Conservation (phyloP, 2,797 vertebrate genomes). For the Scyliorhinus canicula region DNA sequence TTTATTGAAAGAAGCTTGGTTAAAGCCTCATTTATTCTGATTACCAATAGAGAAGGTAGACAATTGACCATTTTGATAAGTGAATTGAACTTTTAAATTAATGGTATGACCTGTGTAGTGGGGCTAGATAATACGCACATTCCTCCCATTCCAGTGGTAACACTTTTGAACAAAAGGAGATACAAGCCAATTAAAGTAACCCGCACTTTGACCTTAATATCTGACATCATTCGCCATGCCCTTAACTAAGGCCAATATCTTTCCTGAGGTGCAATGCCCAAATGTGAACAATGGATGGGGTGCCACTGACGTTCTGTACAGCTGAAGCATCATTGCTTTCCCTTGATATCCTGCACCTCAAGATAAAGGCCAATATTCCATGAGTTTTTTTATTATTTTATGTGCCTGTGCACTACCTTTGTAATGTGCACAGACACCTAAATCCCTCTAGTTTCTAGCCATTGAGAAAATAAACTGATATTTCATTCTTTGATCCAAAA, state of each 20-base stretch:
- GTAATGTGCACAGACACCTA: neutral
- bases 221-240: neutral
- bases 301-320: too few species aligned
- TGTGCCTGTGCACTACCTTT: neutral
- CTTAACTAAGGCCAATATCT: neutral
- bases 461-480: neutral
- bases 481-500: conserved; percentile 29
- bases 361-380: too few species aligned
- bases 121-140: too few species aligned
- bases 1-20: too few species aligned
- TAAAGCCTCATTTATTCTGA: too few species aligned
- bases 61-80: too few species aligned
- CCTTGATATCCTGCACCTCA: neutral
- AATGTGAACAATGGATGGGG: neutral
- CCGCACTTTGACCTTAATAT: neutral
- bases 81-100: too few species aligned
- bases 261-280: neutral
- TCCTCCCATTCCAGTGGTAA: too few species aligned
- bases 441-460: neutral
- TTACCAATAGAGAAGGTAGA: too few species aligned
- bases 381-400: neutral
- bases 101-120: too few species aligned
- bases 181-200: neutral
- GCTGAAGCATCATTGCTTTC: too few species aligned
- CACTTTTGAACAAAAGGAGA: neutral